Evolutionary conservation across 1,140 invertebrate species (phyloP).

Genomic region (Drosophila gunungcola): DNA sequence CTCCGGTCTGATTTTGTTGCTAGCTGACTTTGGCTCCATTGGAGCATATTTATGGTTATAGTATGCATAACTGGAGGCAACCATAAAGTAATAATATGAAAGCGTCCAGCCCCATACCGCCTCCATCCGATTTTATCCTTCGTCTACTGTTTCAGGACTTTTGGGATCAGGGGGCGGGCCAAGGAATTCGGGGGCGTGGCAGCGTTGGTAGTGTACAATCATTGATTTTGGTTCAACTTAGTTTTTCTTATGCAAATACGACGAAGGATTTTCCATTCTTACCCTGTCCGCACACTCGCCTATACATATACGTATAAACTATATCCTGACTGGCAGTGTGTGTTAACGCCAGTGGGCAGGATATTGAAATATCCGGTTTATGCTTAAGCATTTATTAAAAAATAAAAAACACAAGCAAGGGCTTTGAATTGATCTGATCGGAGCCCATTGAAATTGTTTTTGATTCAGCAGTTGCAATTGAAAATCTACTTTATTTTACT

Average conservation of each 20-base stretch:
- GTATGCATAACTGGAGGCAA: constrained; percentile 82
- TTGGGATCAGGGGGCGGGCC: constrained; percentile 10
- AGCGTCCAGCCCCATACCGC: constrained; percentile 31
- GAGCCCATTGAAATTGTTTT: constrained; percentile 39
- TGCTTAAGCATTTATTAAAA: constrained; percentile 78
- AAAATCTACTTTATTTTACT: constrained; percentile 14
- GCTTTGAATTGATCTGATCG: constrained; percentile 45
- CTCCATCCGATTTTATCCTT: not conserved
- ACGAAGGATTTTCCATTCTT: constrained; percentile 71
- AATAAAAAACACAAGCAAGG: constrained; percentile 29
- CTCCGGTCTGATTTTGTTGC: constrained; percentile 31
- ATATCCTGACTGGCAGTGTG: constrained; percentile 18
- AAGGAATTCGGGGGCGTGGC: constrained; percentile 44
- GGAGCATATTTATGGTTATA: constrained; percentile 81
- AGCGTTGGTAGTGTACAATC: constrained; percentile 68
- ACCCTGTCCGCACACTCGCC: constrained; percentile 30
- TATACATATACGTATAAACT: constrained; percentile 1
- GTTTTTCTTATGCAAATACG: constrained; percentile 82
- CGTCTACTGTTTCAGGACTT: constrained; percentile 52
- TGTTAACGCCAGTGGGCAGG: constrained; percentile 53
- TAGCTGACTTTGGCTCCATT: constrained; percentile 45
- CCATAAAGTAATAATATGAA: constrained; percentile 82
- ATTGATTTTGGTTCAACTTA: constrained; percentile 80
- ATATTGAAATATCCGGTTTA: constrained; percentile 69
- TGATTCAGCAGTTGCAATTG: not conserved